A percentile compares a stretch with the other conserved stretches of the same genome.
Evolutionary conservation across 2,113 vertebrate genomes (phyloP).

Genomic region (Gymnogyps californianus): DNA sequence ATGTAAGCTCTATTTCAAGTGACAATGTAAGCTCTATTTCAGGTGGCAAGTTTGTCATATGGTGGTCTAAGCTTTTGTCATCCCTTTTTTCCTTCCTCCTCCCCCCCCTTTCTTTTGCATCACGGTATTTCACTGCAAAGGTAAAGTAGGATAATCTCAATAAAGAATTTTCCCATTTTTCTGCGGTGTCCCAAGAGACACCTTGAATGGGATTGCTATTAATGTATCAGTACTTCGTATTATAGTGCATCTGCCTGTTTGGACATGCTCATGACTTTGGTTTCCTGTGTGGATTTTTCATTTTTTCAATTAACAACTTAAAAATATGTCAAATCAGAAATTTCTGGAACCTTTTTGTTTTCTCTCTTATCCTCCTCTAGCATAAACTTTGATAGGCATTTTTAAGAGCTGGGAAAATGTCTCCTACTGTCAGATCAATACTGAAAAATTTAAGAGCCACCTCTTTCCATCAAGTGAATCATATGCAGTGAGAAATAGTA

Average conservation of each 20-base stretch:
- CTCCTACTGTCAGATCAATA: not conserved
- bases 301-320: not conserved
- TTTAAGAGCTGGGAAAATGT: not conserved
- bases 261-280: not conserved
- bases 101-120: not conserved
- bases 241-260: constrained; percentile 30
- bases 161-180: not conserved
- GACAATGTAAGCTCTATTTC: not conserved
- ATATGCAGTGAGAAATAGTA: constrained; percentile 1
- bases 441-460: not conserved
- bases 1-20: not conserved
- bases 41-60: not conserved
- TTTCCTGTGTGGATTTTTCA: not conserved
- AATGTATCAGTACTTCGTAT: not conserved
- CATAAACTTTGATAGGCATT: not conserved
- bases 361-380: not conserved
- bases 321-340: not conserved
- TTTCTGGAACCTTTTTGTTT: not conserved
- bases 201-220: not conserved
- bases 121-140: not conserved
- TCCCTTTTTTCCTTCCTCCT: not conserved
- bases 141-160: not conserved
- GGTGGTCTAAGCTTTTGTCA: not conserved
- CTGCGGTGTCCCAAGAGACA: not conserved
- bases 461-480: not conserved